Evolutionary conservation across 2,888 invertebrate genomes (phyloP).

Genomic region (Augochlorella aurata): DNA sequence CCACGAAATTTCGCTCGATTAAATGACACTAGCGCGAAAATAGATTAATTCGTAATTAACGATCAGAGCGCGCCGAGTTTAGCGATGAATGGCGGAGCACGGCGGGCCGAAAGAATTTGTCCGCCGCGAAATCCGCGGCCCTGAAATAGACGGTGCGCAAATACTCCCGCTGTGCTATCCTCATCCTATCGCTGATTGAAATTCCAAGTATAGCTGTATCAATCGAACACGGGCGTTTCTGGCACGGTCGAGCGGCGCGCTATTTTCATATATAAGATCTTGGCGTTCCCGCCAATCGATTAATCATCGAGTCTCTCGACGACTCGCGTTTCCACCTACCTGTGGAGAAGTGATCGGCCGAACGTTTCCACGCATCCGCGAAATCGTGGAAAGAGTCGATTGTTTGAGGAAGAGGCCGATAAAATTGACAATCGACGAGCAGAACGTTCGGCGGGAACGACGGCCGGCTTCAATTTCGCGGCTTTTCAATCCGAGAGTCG

Average conservation of each 20-base stretch:
- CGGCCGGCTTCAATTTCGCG: background rate
- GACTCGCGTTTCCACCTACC: background rate
- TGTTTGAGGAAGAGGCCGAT: background rate
- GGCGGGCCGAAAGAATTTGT: background rate
- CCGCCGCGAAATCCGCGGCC: background rate
- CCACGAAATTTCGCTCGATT: background rate
- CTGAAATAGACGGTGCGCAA: slow-evolving; percentile 52
- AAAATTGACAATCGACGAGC: background rate
- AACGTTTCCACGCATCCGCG: background rate
- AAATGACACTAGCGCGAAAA: background rate
- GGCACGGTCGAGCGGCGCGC: slow-evolving; percentile 22
- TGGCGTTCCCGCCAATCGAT: slow-evolving; percentile 30
- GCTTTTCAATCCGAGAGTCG: background rate
- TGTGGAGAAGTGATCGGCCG: background rate
- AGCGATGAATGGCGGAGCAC: background rate
- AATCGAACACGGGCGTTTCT: slow-evolving; percentile 38
- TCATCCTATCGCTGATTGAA: slow-evolving; percentile 35
- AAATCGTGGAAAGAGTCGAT: background rate
- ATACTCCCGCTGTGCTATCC: slow-evolving; percentile 21
- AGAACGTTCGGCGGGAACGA: background rate
- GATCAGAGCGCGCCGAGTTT: background rate
- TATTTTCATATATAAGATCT: slow-evolving; percentile 52
- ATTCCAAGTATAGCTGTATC: slow-evolving; percentile 43
- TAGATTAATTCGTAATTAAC: background rate
- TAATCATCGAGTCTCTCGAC: slow-evolving; percentile 20